Base-by-base conservation (phyloP, 2,113 vertebrate species). In the Ophiodon elongatus region DNA sequence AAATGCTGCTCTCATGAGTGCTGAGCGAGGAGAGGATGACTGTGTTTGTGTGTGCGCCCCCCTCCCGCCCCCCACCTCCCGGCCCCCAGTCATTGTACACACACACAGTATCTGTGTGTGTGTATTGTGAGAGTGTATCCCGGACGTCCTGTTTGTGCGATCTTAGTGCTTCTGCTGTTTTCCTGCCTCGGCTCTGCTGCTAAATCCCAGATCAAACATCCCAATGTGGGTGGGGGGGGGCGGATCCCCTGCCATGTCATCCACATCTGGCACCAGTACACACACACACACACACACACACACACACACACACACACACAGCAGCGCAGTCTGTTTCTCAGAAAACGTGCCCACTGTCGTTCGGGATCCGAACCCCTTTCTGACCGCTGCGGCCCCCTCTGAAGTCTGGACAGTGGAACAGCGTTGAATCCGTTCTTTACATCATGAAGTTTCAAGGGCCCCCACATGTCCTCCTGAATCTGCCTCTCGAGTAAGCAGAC, bases 81-180 rank as follows among this genome's bases (percentile, higher is more conserved):
- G 31, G 57, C 31, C 37, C 35, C 25, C 41, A 76, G 50, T 70
- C 67, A 5, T 77, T 65, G 68, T 69, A 31, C 67, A 37, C n/a
- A 19, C 47, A 7, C n/a, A 6, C 2, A 23, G 72, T 23, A 2
- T 65, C 21, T 63, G 45, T 74, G 72, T 81, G 25, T 82, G 59
- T 87, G 82, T 79, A n/a, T 85, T 65, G 85, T 84, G 45, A 31
- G 83, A 82, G 63, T 43, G 79, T 74, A 87, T 90, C 66, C 85
- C 73, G 85, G 93, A 94, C 43, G 43, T 94, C 91, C 91, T 91
- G 88, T 92, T 93, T 90, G 86, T 86, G 77, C 83, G 79, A 86
- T 89, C 68, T 70, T 65, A 37, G 47, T 66, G 43, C 84, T 41
- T 19, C 79, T 81, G 81, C 67, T 86, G 60, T 80, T 90, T 88